These are phyloP conservation scores for Clarias gariepinus DNA, from an alignment of 2,113 vertebrate species.

Conservation along the genomic window DNA sequence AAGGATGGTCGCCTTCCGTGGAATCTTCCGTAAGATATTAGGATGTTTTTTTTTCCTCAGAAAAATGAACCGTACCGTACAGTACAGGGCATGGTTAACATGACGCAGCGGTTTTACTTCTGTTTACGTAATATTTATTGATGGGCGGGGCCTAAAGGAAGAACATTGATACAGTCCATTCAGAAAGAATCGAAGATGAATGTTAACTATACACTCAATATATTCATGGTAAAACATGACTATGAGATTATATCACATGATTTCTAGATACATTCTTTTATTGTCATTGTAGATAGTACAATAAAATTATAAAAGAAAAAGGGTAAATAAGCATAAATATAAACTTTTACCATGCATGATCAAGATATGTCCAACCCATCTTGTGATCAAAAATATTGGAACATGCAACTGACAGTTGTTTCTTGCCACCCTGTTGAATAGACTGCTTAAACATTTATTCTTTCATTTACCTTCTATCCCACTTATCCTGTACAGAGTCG, in stretches of 20 bases:
- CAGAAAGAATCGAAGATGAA: too few relatives aligned
- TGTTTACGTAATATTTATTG: not conserved
- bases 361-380: not conserved
- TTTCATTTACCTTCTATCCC: too few relatives aligned
- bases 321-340: too few relatives aligned
- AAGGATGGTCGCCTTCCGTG: constrained; percentile 72
- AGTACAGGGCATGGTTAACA: too few relatives aligned
- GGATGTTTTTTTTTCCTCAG: not conserved
- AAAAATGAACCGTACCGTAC: not conserved
- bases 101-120: not conserved
- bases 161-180: not conserved
- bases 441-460: not conserved
- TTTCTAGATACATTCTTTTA: too few relatives aligned
- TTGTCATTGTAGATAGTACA: too few relatives aligned
- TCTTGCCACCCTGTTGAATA: not conserved
- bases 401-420: not conserved
- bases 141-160: not conserved
- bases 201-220: not conserved
- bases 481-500: too few relatives aligned
- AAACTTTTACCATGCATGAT: too few relatives aligned
- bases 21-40: constrained; percentile 74
- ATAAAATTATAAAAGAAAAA: too few relatives aligned
- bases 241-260: not conserved
- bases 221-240: not conserved
- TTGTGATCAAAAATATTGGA: not conserved